These are phyloP conservation scores for Drosophila ficusphila DNA, from an alignment of 1,140 invertebrate genomes.

Conservation along the genomic window DNA sequence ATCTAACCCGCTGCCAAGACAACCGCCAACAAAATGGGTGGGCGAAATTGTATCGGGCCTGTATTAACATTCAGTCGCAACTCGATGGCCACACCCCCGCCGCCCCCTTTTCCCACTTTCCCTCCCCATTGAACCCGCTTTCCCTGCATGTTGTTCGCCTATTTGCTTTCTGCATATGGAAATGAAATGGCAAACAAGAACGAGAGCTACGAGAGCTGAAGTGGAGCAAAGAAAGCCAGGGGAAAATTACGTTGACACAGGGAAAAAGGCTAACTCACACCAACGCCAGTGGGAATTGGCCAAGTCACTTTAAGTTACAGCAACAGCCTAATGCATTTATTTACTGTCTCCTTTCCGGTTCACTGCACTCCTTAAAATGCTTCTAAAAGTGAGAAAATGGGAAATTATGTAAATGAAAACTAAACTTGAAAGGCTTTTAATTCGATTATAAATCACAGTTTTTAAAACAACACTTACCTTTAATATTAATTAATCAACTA, in stretches of 20 bases:
- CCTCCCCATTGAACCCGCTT: background rate
- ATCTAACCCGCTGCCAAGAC: slow-evolving; percentile 50
- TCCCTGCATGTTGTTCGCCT: slow-evolving; percentile 62
- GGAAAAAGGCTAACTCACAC: slow-evolving; percentile 19
- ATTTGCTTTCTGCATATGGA: slow-evolving; percentile 79
- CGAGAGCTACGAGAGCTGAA: slow-evolving; percentile 34
- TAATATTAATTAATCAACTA: too few relatives aligned
- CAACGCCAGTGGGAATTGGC: slow-evolving; percentile 27
- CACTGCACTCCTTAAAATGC: background rate
- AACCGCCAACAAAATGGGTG: slow-evolving; percentile 24
- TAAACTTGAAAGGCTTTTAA: background rate
- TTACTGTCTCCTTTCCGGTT: slow-evolving; percentile 17
- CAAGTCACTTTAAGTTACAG: slow-evolving; percentile 3
- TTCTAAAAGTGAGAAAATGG: background rate
- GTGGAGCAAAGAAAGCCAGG: slow-evolving; percentile 52
- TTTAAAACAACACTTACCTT: too few relatives aligned
- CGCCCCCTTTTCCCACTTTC: background rate
- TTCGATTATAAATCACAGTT: too few relatives aligned
- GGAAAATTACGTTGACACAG: slow-evolving; percentile 77
- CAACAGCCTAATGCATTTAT: slow-evolving; percentile 50
- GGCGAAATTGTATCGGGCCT: slow-evolving; percentile 31
- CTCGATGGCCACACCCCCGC: slow-evolving; percentile 3
- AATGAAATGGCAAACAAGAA: slow-evolving; percentile 77
- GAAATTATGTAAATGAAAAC: background rate
- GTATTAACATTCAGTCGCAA: slow-evolving; percentile 37